These are phyloP conservation scores for Syngnathus scovelli DNA, from an alignment of 2,113 vertebrate genomes.

Conservation along the genomic window DNA sequence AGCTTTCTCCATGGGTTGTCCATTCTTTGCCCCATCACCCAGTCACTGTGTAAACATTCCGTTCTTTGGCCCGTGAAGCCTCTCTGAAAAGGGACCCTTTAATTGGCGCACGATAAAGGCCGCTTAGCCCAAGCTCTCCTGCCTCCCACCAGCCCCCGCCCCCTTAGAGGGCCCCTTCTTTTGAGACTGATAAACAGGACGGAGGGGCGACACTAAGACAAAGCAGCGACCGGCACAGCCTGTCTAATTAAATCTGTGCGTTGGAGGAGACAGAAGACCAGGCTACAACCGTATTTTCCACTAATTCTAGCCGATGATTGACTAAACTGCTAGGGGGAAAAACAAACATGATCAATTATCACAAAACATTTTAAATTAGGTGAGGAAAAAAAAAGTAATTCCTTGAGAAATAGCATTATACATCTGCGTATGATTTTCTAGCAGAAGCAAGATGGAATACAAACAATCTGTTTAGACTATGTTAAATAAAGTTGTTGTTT, in stretches of 20 bases:
- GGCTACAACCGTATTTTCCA: neutral
- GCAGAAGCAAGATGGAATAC: slow-evolving; percentile 2
- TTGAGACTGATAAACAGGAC: slow-evolving; percentile 58
- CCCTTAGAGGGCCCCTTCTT: slow-evolving; percentile 40
- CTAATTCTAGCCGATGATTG: too few relatives aligned
- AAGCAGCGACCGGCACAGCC: slow-evolving; percentile 47
- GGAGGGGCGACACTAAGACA: slow-evolving; percentile 64
- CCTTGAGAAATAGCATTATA: too few relatives aligned
- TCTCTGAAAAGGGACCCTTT: slow-evolving; percentile 70
- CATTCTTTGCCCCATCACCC: slow-evolving; percentile 59
- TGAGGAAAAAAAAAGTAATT: too few relatives aligned
- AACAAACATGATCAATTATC: too few relatives aligned
- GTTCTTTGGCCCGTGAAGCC: slow-evolving; percentile 65
- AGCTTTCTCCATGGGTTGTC: slow-evolving; percentile 48
- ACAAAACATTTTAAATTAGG: too few relatives aligned
- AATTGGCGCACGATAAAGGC: slow-evolving; percentile 67
- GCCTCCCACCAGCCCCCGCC: slow-evolving; percentile 22
- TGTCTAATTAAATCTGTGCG: slow-evolving; percentile 58
- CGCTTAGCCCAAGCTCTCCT: slow-evolving; percentile 24
- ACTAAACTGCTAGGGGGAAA: too few relatives aligned
- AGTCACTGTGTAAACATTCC: slow-evolving; percentile 69
- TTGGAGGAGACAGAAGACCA: neutral
- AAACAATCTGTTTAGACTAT: neutral
- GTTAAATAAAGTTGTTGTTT: neutral
- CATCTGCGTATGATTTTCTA: neutral